Evolutionary conservation across 2,888 invertebrate species (phyloP), one percentile per base, ranked within the genome.

Genomic region (Odontocerum albicorne): DNA sequence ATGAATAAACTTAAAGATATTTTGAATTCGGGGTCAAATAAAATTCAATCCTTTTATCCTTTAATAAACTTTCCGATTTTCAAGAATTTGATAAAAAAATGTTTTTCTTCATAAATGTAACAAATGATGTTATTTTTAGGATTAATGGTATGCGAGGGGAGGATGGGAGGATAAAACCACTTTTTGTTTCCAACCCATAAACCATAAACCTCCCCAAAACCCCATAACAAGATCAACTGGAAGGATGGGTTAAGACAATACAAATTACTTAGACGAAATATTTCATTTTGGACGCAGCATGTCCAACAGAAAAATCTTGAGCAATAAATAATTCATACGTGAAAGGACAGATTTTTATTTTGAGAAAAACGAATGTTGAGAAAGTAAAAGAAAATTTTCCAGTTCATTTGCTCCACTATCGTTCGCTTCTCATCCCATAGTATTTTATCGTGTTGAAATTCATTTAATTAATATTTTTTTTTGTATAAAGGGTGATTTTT

Each of bases 221-320:
- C 33, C 32, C 42, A 13, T 27, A 27, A 27, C 27, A 27, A 27
- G 27, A 15, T 22, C 42, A 12, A 10, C 42, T n/a, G 21, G n/a
- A 15, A 21, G 8, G 43, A 15, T 36, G 21, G 32, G 36, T 33
- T 27, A 52, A 52, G 45, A 49, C 49, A 53, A 53, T 45, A 57
- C 57, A 57, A 57, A 57, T 57, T 53, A 57, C 52, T 39, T 17
- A 49, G 31, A 49, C 47, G 52, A 47, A 52, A 52, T 53, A 57
- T 53, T 57, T 53, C 27, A 47, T 42, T 22, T 32, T 27, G 40
- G 21, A 55, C 51, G 56, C 51, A 20, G 36, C 10, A 33, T 32
- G 16, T 27, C 38, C 13, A 31, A 20, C 8, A 39, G 10, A 31
- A 19, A 21, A 21, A 49, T 38, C 19, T 38, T 49, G 10, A 17